Base-by-base conservation (phyloP, 2,113 vertebrate species). In the Engystomops pustulosus region DNA sequence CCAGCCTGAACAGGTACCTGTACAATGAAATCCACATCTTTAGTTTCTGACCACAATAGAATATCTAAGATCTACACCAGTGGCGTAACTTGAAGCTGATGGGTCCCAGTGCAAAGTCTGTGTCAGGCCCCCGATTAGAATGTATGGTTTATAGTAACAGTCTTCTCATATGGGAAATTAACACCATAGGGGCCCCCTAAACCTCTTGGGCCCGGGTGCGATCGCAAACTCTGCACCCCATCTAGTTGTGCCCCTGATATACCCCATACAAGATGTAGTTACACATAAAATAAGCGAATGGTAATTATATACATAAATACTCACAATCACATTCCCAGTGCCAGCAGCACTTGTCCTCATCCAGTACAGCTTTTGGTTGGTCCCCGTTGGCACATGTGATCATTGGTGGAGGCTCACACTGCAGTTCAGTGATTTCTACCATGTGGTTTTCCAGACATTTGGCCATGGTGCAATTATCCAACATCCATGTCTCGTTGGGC, bases 1-100 rank as follows among this genome's bases (percentile, higher is more conserved):
- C 97, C 97, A 99, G 78, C 97, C 97, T 15, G 94, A 92, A 89
- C 98, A 99, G 71, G 92, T 92, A 87, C 98, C 98, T 99, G 85
- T 34, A 88, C 85, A 69, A 36, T 7, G n/a, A 32, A 47, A 80
- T 47, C 0, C 17, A 49, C 18, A 74, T 74, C 17, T 51, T 3
- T 51, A 27, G 47, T 17, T 25, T 6, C 12, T 25, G 38, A 34
- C 14, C 27, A 32, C 34, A 65, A 65, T 32, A 65, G 2, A 20
- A 20, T 25, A 3, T 65, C 6, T 17, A 10, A 65, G 14, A 15
- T 65, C 30, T 34, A 67, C 27, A 65, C 6, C 1, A 18, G 53
- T 10, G 12, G 23, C 2, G 25, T 60, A 18, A 9, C 8, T 60
- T n/a, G n/a, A n/a, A n/a, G n/a, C n/a, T n/a, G n/a, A n/a, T n/a